These are phyloP conservation scores for Noctua janthe DNA, from an alignment of 2,888 invertebrate genomes.

Conservation along the genomic window DNA sequence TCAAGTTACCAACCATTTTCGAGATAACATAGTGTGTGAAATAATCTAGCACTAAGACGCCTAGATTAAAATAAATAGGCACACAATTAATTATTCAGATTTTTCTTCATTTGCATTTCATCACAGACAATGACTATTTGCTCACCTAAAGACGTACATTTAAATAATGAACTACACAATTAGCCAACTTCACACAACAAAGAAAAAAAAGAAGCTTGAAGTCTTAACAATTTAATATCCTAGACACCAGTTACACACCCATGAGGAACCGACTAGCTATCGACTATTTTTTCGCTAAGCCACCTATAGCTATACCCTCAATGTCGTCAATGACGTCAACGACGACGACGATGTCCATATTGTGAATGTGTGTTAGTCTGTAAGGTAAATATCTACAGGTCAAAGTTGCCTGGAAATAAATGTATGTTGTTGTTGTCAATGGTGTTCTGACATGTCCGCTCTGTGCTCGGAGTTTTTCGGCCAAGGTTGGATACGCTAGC, in stretches of 20 bases:
- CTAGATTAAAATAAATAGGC: not conserved
- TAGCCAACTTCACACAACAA: constrained; percentile 7
- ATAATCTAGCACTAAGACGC: not conserved
- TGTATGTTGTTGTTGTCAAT: no score
- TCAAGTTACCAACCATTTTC: not conserved
- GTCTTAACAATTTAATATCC: not conserved
- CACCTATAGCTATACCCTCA: no score
- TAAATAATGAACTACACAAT: constrained; percentile 17
- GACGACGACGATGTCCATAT: no score
- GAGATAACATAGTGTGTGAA: not conserved
- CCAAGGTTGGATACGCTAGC: no score
- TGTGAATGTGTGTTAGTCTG: no score
- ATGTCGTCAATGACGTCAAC: no score
- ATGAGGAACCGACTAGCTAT: not conserved
- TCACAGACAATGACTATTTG: constrained; percentile 28
- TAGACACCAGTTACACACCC: not conserved
- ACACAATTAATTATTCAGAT: constrained; percentile 3
- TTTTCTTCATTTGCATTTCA: constrained; percentile 8
- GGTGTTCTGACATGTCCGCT: no score
- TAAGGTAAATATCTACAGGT: no score
- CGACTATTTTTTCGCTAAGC: not conserved
- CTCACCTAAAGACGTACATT: constrained; percentile 1
- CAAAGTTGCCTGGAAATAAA: no score
- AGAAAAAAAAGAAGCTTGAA: constrained; percentile 1
- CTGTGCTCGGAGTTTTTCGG: no score